Evolutionary conservation across 35 echinoderm and acorn worm genomes (phyloP).

Genomic region (Chiridota heheva): DNA sequence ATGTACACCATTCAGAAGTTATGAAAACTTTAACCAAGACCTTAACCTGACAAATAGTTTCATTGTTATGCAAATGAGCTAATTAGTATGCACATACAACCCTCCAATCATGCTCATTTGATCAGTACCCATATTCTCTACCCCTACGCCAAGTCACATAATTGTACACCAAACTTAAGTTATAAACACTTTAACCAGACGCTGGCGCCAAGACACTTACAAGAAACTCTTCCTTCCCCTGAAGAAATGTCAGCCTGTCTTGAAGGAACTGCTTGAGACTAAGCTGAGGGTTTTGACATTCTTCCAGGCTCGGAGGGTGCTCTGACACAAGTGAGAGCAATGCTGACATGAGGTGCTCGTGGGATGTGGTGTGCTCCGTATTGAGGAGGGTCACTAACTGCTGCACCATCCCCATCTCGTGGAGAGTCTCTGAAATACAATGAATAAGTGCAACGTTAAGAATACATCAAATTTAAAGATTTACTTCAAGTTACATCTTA

Average conservation of each 20-base stretch:
- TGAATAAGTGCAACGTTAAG: no score
- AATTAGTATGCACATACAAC: no score
- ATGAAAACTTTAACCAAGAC: no score
- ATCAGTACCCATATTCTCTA: no score
- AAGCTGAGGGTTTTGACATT: slow-evolving; percentile 51
- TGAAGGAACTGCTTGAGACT: slow-evolving; percentile 58
- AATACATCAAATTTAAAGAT: no score
- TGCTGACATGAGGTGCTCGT: slow-evolving; percentile 71
- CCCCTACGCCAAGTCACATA: no score
- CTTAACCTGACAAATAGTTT: no score
- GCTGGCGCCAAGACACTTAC: slow-evolving; percentile 29
- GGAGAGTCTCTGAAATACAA: slow-evolving; percentile 53
- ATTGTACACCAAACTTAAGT: not conserved
- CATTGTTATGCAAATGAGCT: no score
- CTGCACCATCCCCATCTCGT: slow-evolving; percentile 85
- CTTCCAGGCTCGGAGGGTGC: slow-evolving; percentile 42
- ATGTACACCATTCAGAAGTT: no score
- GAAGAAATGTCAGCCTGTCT: slow-evolving; percentile 45
- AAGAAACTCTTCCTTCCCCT: slow-evolving; percentile 84
- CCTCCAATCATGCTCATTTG: no score
- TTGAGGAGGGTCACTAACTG: slow-evolving; percentile 71
- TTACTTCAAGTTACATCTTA: no score
- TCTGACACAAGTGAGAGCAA: slow-evolving; percentile 62
- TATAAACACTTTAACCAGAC: not conserved
- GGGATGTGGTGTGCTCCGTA: slow-evolving; percentile 56